A percentile compares a stretch with the other conserved stretches of the same genome.
Evolutionary conservation across 2,888 invertebrate genomes (phyloP).

Genomic region (Drosophila ustulata): DNA sequence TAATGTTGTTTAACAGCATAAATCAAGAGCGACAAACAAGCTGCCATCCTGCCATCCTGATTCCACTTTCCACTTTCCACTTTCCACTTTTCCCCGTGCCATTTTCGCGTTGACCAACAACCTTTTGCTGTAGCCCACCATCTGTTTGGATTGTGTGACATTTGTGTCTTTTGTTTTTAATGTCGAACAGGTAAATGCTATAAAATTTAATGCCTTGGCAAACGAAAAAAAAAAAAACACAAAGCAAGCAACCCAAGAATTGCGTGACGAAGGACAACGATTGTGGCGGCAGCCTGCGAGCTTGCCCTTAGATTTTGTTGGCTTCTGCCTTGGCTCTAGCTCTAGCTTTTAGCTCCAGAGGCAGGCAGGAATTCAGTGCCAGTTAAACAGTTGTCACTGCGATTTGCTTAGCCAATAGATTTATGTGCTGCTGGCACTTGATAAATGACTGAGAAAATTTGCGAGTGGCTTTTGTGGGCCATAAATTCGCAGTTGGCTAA

Average conservation of each 20-base stretch:
- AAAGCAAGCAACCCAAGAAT: conserved; percentile 39
- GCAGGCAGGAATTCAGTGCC: conserved; percentile 22
- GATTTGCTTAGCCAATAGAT: conserved; percentile 69
- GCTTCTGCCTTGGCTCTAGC: conserved; percentile 17
- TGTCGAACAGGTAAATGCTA: conserved; percentile 68
- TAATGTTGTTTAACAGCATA: conserved; percentile 62
- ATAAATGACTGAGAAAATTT: conserved; percentile 73
- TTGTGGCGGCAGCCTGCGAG: conserved; percentile 20
- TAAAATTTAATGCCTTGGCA: conserved; percentile 69
- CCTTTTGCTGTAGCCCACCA: conserved; percentile 31
- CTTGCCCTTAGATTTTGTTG: conserved; percentile 38
- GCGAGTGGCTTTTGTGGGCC: conserved; percentile 46
- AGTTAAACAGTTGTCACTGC: conserved; percentile 68
- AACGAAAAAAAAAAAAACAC: conserved; percentile 7
- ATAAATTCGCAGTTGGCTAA: conserved; percentile 70
- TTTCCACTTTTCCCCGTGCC: conserved; percentile 21
- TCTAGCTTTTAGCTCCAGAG: conserved; percentile 31
- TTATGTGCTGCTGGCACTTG: conserved; percentile 68
- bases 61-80: conserved; percentile 1
- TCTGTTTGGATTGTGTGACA: conserved; percentile 44
- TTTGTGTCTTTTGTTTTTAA: conserved; percentile 74
- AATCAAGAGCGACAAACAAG: conserved; percentile 58
- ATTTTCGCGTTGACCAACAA: conserved; percentile 49
- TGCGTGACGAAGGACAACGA: conserved; percentile 58
- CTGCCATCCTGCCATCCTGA: conserved; percentile 10